These are phyloP conservation scores for western clawed frog (Xenopus tropicalis) DNA, from an alignment of 2,113 vertebrate genomes.

Conservation along the genomic window UCB_Xtro_10.0 CM004444.2:175996501-175997000, in stretches of 20 bases:
- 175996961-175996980: constrained; percentile 4
- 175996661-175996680: constrained; percentile 51
- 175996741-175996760: neutral
- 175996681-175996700: constrained; percentile 47
- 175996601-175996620: constrained; percentile 43
- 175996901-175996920: neutral
- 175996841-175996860: constrained; percentile 3
- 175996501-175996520: constrained; percentile 50
- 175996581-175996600: constrained; percentile 16
- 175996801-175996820: neutral
- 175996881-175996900: constrained; percentile 8
- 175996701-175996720: constrained; percentile 47
- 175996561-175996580: neutral
- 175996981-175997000: constrained; percentile 9
- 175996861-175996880: constrained; percentile 27
- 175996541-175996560: constrained; percentile 41
- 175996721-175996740: neutral
- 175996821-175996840: neutral
- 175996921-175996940: neutral
- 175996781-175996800: constrained; percentile 17
- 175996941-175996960: neutral
- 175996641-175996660: constrained; percentile 53
- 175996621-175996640: constrained; percentile 24
- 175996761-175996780: neutral
- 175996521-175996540: constrained; percentile 50